Conservation (phyloP, 2,113 vertebrate genomes). For the Setophaga kirtlandii region DNA sequence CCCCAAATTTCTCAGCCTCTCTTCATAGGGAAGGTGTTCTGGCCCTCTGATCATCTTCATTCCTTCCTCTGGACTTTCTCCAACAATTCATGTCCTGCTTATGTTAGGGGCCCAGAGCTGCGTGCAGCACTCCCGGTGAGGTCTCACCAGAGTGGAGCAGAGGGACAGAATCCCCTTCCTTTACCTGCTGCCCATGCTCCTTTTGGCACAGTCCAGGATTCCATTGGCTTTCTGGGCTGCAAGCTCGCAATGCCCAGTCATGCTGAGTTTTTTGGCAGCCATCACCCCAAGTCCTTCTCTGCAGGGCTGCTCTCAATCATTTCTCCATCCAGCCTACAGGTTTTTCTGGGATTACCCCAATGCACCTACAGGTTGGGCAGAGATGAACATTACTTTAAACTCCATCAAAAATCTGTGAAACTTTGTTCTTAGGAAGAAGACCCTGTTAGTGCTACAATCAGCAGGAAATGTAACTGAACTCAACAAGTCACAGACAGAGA, state of each 20-base stretch:
- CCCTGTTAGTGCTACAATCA: neutral
- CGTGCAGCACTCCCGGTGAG: neutral
- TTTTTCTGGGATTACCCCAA: neutral
- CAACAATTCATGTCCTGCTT: neutral
- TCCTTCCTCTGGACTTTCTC: neutral
- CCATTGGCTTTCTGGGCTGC: neutral
- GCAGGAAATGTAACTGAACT: neutral
- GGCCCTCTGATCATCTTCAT: rapidly evolving
- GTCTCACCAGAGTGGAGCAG: neutral
- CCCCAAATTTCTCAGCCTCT: neutral
- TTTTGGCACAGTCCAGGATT: neutral
- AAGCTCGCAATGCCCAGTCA: too few species aligned
- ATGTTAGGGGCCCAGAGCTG: neutral
- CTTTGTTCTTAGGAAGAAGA: neutral
- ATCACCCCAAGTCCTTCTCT: neutral
- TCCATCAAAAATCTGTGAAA: neutral
- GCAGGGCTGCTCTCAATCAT: neutral
- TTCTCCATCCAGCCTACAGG: neutral
- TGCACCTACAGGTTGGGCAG: neutral
- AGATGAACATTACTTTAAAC: neutral
- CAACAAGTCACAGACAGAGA: neutral
- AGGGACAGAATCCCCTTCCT: neutral
- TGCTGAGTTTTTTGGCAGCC: neutral
- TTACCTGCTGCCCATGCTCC: neutral
- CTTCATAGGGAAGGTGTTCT: neutral